phyloP scores from a whole-genome alignment of 2,113 vertebrate genomes.

The Epinephelus lanceolatus region DNA sequence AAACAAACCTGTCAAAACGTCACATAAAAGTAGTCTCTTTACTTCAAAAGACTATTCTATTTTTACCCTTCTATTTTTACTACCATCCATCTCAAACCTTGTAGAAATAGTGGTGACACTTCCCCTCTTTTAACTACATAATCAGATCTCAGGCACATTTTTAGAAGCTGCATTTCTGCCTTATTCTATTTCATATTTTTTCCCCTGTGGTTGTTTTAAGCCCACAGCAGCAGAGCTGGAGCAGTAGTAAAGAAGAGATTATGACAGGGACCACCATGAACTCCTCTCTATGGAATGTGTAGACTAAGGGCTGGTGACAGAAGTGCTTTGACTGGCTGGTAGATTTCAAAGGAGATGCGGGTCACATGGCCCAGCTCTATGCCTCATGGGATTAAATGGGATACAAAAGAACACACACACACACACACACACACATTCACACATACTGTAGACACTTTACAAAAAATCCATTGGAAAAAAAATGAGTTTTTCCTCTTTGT shows the following conservation, averaged over 20 bases:
- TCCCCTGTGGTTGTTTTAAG: conserved; percentile 7
- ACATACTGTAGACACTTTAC: background rate
- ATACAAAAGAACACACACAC: background rate
- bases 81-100: conserved; percentile 1
- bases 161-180: conserved; percentile 4
- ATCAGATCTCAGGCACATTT: conserved; percentile 21
- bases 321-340: conserved; percentile 28
- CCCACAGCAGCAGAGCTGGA: background rate
- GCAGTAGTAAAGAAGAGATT: background rate
- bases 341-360: conserved; percentile 31
- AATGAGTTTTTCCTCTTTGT: background rate
- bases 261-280: conserved; percentile 33
- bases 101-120: conserved; percentile 9
- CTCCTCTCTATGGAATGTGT: conserved; percentile 36
- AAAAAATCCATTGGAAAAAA: background rate
- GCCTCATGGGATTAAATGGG: conserved; percentile 10
- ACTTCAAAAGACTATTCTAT: background rate
- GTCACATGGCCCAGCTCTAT: conserved; percentile 50
- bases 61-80: conserved; percentile 27
- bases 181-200: background rate
- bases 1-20: conserved; percentile 6
- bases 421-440: background rate
- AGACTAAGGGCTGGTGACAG: conserved; percentile 8
- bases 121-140: background rate
- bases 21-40: conserved; percentile 4